Percentiles rank a stretch among this genome's conserved stretches.
These are phyloP conservation scores for Chamaetylas fuelleborni DNA, from an alignment of 2,113 vertebrate genomes.

Conservation along the genomic window DNA sequence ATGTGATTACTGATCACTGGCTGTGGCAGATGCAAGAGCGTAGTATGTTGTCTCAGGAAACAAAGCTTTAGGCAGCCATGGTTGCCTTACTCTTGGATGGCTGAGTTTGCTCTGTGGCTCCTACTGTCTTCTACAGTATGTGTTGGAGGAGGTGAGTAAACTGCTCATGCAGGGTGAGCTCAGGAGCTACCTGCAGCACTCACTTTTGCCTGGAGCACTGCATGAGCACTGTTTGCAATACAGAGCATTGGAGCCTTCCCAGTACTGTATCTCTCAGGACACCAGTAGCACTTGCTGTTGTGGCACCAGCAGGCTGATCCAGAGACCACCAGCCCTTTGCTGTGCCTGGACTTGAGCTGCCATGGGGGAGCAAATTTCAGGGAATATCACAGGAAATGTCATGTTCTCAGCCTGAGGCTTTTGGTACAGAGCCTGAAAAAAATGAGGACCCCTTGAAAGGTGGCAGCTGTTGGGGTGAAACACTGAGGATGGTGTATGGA, in stretches of 20 bases:
- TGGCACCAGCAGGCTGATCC: not conserved
- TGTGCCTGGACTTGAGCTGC: not conserved
- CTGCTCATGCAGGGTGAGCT: not conserved
- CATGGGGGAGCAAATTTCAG: not conserved
- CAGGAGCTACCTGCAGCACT: not conserved
- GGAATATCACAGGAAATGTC: not conserved
- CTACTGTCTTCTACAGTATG: fast-evolving
- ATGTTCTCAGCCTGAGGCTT: not conserved
- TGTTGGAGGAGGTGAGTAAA: not conserved
- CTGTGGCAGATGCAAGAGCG: not conserved
- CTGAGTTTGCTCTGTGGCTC: not conserved
- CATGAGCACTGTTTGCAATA: not conserved
- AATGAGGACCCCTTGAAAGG: not conserved
- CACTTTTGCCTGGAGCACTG: not conserved
- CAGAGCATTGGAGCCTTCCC: fast-evolving
- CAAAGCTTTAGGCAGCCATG: not conserved
- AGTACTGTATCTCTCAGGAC: not conserved
- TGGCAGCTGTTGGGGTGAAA: not conserved
- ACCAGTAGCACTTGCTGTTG: not conserved
- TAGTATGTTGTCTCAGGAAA: not conserved
- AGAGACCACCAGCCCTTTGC: not conserved
- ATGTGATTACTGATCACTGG: not conserved
- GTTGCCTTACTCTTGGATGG: not conserved
- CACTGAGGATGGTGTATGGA: not conserved
- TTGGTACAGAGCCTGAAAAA: not conserved